These are phyloP conservation scores for Linyphia triangularis DNA, from an alignment of 2,888 invertebrate genomes.

Conservation along the genomic window DNA sequence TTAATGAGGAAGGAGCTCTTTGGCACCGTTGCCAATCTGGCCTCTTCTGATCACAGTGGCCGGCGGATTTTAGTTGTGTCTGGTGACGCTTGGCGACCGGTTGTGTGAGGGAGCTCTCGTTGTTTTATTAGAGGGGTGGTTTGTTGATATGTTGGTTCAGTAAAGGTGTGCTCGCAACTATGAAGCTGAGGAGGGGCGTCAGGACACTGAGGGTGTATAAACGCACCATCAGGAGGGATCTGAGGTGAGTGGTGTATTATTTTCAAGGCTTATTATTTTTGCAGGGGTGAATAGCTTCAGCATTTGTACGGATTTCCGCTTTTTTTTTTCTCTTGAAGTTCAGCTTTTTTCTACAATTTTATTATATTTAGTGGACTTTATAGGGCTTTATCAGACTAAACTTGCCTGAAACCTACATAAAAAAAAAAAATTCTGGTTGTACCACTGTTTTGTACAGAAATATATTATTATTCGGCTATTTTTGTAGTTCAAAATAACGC, in stretches of 20 bases:
- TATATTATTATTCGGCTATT: too few relatives aligned
- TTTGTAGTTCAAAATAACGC: too few relatives aligned
- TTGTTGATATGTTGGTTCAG: not conserved
- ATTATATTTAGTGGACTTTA: too few relatives aligned
- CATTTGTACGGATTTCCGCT: too few relatives aligned
- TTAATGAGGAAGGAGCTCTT: not conserved
- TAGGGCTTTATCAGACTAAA: too few relatives aligned
- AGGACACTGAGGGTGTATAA: constrained; percentile 39
- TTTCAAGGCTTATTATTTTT: not conserved
- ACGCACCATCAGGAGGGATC: constrained; percentile 40
- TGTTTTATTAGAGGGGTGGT: not conserved
- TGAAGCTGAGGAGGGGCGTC: constrained; percentile 14
- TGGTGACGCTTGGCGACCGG: not conserved
- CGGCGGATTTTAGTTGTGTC: not conserved
- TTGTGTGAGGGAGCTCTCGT: not conserved
- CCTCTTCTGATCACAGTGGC: not conserved
- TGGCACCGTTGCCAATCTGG: not conserved
- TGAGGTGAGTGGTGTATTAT: constrained; percentile 11
- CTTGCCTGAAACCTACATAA: too few relatives aligned
- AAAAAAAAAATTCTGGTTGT: too few relatives aligned
- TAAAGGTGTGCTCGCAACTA: not conserved
- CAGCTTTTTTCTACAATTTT: too few relatives aligned
- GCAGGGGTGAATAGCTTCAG: not conserved
- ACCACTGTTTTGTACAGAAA: too few relatives aligned
- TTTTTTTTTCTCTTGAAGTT: not conserved